Evolutionary conservation across 1,140 invertebrate species (phyloP).

Genomic region (Drosophila biarmipes): DNA sequence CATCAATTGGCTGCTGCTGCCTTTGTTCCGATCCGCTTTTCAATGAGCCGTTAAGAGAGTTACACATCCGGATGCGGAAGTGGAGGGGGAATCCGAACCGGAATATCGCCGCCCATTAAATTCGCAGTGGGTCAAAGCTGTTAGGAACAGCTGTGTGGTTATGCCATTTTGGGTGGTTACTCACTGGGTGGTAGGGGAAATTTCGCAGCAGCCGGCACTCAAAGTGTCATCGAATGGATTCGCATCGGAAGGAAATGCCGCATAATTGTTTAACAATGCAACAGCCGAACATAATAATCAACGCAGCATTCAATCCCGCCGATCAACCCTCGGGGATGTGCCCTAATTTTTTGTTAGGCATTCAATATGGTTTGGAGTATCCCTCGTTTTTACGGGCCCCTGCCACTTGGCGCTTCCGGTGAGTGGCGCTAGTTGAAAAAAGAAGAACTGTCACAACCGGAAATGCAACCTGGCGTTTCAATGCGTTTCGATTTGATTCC

Average conservation of each 20-base stretch:
- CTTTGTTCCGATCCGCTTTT: constrained; percentile 49
- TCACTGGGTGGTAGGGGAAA: constrained; percentile 10
- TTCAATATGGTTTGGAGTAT: constrained; percentile 55
- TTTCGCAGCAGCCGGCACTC: constrained; percentile 58
- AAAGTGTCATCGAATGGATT: constrained; percentile 74
- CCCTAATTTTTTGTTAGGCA: constrained; percentile 33
- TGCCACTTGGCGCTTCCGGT: constrained; percentile 63
- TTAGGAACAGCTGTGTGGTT: constrained; percentile 59
- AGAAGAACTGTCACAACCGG: constrained; percentile 66
- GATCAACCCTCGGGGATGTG: constrained; percentile 36
- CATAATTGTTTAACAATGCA: constrained; percentile 37
- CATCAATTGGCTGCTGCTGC: constrained; percentile 66
- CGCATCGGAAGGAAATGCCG: constrained; percentile 34
- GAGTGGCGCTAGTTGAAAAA: constrained; percentile 53
- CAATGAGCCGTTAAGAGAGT: constrained; percentile 61
- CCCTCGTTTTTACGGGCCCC: constrained; percentile 25
- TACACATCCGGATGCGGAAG: constrained; percentile 37
- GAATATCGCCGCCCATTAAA: constrained; percentile 33
- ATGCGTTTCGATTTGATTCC: constrained; percentile 54
- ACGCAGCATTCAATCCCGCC: constrained; percentile 8
- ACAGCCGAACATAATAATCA: constrained; percentile 40
- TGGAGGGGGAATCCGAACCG: constrained; percentile 44
- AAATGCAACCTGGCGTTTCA: constrained; percentile 77
- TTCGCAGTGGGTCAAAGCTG: constrained; percentile 57
- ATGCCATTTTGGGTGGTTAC: constrained; percentile 21